These are phyloP conservation scores for Arctocebus calabarensis DNA, from an alignment of 2,797 vertebrate species.

Conservation along the genomic window DNA sequence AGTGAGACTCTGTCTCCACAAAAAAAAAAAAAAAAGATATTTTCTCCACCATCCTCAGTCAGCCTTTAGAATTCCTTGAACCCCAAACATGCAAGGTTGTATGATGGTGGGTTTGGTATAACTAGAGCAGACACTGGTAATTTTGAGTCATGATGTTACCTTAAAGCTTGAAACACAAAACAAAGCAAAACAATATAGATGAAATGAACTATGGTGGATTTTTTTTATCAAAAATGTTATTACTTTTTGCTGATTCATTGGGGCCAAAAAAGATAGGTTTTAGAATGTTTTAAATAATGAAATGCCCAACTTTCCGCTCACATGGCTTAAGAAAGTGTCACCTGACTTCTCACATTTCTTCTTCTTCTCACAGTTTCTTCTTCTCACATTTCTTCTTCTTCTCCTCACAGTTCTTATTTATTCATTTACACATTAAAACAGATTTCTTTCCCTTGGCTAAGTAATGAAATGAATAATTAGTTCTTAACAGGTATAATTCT, in stretches of 20 bases:
- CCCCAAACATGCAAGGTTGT: not conserved
- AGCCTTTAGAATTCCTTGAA: not conserved
- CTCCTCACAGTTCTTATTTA: not conserved
- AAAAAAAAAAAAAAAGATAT: no score
- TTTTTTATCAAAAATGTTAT: not conserved
- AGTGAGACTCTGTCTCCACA: no score
- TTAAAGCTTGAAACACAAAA: not conserved
- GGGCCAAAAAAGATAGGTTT: not conserved
- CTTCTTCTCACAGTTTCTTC: no score
- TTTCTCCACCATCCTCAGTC: not conserved
- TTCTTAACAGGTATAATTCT: not conserved
- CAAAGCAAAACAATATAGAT: not conserved
- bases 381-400: no score
- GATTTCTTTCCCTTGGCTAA: not conserved
- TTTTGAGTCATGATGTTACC: not conserved
- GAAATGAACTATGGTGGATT: not conserved
- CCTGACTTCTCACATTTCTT: not conserved
- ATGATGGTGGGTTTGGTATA: not conserved
- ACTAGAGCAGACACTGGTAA: not conserved
- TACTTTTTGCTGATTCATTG: not conserved
- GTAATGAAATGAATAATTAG: not conserved
- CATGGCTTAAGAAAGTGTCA: not conserved
- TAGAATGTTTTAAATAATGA: not conserved
- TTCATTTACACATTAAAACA: not conserved
- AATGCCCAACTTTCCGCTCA: not conserved